Evolutionary conservation across 2,797 vertebrate species (phyloP), one percentile per base, ranked within the genome.

Genomic region (Poecilia wingei): DNA sequence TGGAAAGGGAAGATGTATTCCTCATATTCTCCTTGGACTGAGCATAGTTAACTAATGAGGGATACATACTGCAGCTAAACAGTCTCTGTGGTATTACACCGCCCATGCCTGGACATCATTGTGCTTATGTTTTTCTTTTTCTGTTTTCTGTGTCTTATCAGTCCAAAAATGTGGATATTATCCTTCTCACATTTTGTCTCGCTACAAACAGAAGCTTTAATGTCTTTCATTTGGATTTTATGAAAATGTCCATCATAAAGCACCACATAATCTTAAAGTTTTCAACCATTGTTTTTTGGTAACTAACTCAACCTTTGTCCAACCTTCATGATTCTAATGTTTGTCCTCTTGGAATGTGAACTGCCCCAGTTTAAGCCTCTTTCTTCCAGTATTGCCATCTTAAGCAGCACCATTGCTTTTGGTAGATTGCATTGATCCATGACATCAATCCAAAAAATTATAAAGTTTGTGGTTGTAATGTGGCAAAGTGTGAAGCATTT

Each of bases 1-100:
- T 78, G 33, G 6, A 20, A 82, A 51, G 77, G 87, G 81, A 84
- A 77, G 74, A 84, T 76, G 71, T 66, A 84, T 74, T 81, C 31
- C n/a, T 81, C 39, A 70, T 61, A 10, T 43, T 79, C 74, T 72
- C 49, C 69, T 14, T 47, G 79, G 76, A 80, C 49, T 45, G 31
- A 88, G 82, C 78, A 74, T 51, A 76, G n/a, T 70, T 75, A 77
- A 71, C 57, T 55, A 73, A 57, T 25, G 28, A 78, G 20, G 28
- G 71, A 59, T 75, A n/a, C 3, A n/a, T 47, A 47, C 28, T 68
- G 25, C 28, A 77, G 22, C 57, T 73, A 51, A 75, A 76, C 2
- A 36, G 45, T 64, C 25, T 61, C 22, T 49, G 14, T 36, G 8
- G 57, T 31, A 8, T 33, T 28, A 0, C n/a, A 72, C 2, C 18